Evolutionary conservation across 2,888 invertebrate genomes (phyloP), one percentile per base, ranked within the genome.

Genomic region (Stenodera caucasica): DNA sequence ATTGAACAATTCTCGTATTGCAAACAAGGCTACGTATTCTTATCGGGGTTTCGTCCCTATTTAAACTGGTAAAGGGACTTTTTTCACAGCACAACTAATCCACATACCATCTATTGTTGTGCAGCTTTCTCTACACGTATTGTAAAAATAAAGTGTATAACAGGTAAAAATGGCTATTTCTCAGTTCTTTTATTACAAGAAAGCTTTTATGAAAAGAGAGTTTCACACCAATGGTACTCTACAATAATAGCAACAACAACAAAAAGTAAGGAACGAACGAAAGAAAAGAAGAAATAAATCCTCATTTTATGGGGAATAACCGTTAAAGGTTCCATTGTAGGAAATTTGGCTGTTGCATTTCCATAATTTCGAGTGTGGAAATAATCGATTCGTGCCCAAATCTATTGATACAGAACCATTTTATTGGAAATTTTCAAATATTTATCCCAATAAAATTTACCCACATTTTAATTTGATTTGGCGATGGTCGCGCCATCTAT

Each of bases 101-200:
- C 45, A 18, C 21, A 21, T 45, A 21, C 11, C 45, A 21, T 1
- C 45, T 45, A 11, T 45, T 45, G 45, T 45, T 45, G 15, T 9
- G 21, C 45, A 45, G 45, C 45, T 45, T 45, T 21, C 45, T 21
- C 11, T 45, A 3, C 21, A 15, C 15, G 4, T 14, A 45, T 45
- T 45, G 45, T 45, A 12, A 21, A 49, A 12, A 49, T 55, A 33
- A 32, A 11, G 55, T 23, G 23, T 8, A 40, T 45, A 15, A n/a
- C 64, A 64, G 64, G 64, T 64, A 64, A 64, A 64, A 64, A 64
- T 60, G 53, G 57, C 50, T 55, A 64, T 64, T 64, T 61, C 56
- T 53, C 64, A 64, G 58, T 64, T 59, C 64, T 61, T 64, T 59
- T 64, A 61, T 60, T 57, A 53, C 63, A 51, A 32, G 49, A 62